Percentiles rank a stretch among this genome's conserved stretches.
These are phyloP conservation scores for Pagrus major DNA, from an alignment of 2,113 vertebrate species.

Conservation along the genomic window DNA sequence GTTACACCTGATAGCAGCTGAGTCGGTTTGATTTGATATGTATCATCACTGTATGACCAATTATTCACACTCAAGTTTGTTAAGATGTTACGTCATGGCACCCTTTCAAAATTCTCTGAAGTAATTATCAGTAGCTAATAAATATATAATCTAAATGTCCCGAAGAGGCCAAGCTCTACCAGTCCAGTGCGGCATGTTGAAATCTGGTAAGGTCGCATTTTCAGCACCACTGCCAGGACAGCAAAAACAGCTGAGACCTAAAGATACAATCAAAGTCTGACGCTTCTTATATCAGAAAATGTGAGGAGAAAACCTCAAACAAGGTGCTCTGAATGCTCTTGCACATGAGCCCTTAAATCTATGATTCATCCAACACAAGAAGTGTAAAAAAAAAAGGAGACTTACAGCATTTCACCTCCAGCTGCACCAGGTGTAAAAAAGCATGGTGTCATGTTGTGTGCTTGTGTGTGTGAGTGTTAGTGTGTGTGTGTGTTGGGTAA, in stretches of 20 bases:
- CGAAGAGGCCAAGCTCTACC: not conserved
- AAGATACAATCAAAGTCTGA: not conserved
- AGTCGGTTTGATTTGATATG: not conserved
- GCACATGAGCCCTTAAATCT: not conserved
- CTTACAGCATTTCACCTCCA: constrained; percentile 10
- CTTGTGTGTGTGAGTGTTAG: constrained; percentile 4
- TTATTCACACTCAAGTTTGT: not conserved
- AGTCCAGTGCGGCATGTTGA: constrained; percentile 26
- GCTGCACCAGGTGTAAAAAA: constrained; percentile 37
- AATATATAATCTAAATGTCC: constrained; percentile 5
- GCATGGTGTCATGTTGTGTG: constrained; percentile 13
- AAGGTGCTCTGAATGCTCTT: not conserved
- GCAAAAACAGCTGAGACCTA: constrained; percentile 35
- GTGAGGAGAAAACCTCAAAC: not conserved
- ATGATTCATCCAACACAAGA: not conserved
- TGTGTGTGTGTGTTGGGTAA: not conserved
- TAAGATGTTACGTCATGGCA: not conserved
- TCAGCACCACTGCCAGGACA: constrained; percentile 20
- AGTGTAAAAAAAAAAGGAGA: not conserved
- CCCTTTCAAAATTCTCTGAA: not conserved
- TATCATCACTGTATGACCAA: not conserved
- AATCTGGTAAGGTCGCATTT: constrained; percentile 63
- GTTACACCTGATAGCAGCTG: not conserved
- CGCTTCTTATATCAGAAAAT: not conserved
- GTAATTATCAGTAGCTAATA: not conserved